Conservation (phyloP, 2,888 invertebrate genomes). For the Coelopa pilipes region DNA sequence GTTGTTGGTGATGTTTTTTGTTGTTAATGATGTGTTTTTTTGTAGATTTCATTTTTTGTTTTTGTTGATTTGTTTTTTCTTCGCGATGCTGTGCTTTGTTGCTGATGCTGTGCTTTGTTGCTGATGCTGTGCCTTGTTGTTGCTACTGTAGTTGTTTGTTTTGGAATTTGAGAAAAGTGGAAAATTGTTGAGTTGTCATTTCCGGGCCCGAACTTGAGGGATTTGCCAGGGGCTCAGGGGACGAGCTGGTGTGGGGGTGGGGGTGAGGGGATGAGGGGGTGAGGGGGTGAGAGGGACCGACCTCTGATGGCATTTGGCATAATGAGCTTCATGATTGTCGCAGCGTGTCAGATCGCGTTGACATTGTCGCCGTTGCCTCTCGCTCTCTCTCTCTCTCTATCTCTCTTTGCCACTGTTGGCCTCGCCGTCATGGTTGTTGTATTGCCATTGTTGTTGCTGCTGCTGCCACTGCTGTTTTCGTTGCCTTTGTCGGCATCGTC, state of each 20-base stretch:
- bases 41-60: too few species aligned
- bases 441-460: too few species aligned
- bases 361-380: background rate
- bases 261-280: background rate
- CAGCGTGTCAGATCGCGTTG: conserved; percentile 6
- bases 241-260: background rate
- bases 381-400: too few species aligned
- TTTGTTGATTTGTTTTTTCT: too few species aligned
- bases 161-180: background rate
- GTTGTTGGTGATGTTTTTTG: background rate
- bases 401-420: too few species aligned
- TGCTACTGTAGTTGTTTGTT: background rate
- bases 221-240: background rate
- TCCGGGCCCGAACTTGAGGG: background rate
- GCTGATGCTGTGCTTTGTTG: too few species aligned
- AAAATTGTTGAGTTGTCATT: background rate
- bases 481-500: too few species aligned
- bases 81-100: too few species aligned
- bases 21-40: background rate
- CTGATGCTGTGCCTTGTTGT: background rate
- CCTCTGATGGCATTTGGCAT: background rate
- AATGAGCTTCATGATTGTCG: background rate
- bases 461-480: too few species aligned
- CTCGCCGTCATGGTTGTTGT: too few species aligned
- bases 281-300: background rate